Evolutionary conservation across 1,140 invertebrate genomes (phyloP).

Genomic region (Eumeta japonica): DNA sequence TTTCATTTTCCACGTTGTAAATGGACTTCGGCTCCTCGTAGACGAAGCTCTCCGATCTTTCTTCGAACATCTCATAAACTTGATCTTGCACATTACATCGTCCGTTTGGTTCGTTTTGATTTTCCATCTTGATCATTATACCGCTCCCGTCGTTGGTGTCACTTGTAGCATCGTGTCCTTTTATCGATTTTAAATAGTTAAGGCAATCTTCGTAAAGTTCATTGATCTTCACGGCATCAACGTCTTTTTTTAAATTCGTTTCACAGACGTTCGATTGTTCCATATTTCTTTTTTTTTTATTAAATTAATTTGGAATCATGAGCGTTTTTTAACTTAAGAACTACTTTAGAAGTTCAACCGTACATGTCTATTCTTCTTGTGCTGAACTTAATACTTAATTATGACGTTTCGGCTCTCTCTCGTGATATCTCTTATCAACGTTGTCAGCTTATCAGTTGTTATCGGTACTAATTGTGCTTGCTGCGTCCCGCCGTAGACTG

Average conservation of each 20-base stretch:
- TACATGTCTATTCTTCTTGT: too few relatives aligned
- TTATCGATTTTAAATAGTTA: conserved; percentile 28
- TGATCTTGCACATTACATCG: conserved; percentile 1
- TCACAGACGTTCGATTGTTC: conserved; percentile 3
- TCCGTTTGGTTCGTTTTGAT: too few relatives aligned
- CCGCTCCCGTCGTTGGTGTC: conserved; percentile 5
- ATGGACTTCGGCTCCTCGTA: too few relatives aligned
- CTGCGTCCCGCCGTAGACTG: too few relatives aligned
- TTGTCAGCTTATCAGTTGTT: conserved; percentile 14
- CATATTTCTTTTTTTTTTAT: too few relatives aligned
- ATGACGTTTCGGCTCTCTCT: too few relatives aligned
- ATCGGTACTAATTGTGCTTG: conserved; percentile 31
- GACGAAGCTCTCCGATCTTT: conserved; percentile 8
- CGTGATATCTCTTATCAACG: too few relatives aligned
- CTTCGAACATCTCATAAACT: neutral
- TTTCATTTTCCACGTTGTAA: conserved; percentile 16
- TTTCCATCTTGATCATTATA: too few relatives aligned
- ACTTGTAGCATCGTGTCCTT: conserved; percentile 6
- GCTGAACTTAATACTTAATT: too few relatives aligned
- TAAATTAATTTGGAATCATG: too few relatives aligned
- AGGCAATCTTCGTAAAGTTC: conserved; percentile 45
- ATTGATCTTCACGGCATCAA: conserved; percentile 31
- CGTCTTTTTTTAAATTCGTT: conserved; percentile 13
- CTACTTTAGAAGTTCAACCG: too few relatives aligned
- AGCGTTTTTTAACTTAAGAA: too few relatives aligned